These are phyloP conservation scores for Labeo rohita DNA, from an alignment of 2,113 vertebrate species.

Conservation along the genomic window DNA sequence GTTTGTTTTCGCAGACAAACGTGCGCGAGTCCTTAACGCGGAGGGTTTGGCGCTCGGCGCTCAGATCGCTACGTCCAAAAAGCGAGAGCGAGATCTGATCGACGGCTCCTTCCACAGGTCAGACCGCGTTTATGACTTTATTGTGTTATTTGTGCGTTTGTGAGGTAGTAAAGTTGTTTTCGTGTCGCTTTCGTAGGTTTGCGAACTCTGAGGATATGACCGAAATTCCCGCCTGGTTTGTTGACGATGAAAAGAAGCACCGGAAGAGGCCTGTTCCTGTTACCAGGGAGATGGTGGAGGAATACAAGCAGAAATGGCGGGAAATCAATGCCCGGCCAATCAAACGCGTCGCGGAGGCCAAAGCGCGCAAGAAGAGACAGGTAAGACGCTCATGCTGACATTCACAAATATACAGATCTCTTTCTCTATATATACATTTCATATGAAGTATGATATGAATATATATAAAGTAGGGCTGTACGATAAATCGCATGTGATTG, in stretches of 20 bases:
- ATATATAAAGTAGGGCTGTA: no score
- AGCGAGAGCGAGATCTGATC: conserved; percentile 84
- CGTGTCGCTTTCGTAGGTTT: conserved; percentile 72
- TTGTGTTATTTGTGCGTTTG: neutral
- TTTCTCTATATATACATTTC: no score
- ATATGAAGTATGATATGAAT: no score
- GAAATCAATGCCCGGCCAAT: conserved; percentile 94
- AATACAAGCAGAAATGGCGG: conserved; percentile 88
- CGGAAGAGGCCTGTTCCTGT: conserved; percentile 81
- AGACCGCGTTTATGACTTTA: neutral
- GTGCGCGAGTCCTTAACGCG: conserved; percentile 81
- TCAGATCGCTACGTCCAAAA: conserved; percentile 87
- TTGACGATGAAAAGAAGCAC: conserved; percentile 87
- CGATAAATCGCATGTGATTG: no score
- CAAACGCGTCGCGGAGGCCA: conserved; percentile 94
- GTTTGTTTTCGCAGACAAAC: conserved; percentile 77
- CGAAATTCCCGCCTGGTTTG: conserved; percentile 91
- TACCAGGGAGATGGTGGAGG: conserved; percentile 87
- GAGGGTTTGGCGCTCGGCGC: conserved; percentile 90
- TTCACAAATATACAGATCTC: no score
- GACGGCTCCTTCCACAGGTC: conserved; percentile 92
- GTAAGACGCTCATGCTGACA: conserved; percentile 48
- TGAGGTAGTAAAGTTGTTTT: neutral
- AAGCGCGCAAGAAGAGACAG: conserved; percentile 94
- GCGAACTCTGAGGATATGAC: conserved; percentile 83